Base-by-base conservation (phyloP, 2,888 invertebrate species). In the Pseudeuparius sepicola region DNA sequence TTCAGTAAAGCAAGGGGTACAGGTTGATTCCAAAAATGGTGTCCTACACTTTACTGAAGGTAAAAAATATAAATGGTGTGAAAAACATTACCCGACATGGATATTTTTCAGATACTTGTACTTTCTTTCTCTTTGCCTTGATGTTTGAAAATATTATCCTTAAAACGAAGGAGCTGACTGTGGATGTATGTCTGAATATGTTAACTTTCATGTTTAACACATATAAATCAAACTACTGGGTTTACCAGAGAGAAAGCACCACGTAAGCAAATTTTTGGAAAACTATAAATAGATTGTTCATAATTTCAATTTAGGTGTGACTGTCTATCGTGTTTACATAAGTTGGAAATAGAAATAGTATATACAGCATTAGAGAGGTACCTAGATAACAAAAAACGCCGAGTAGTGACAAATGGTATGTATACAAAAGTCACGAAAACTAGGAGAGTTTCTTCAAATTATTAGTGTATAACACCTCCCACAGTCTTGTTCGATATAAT, bases 271-370 rank as follows among this genome's bases (percentile, higher is more conserved):
- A n/a, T n/a, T n/a, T n/a, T n/a, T n/a, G n/a, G n/a, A n/a, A n/a
- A n/a, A n/a, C n/a, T n/a, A n/a, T n/a, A n/a, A n/a, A n/a, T n/a
- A n/a, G n/a, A n/a, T n/a, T n/a, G n/a, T n/a, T n/a, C n/a, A n/a
- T n/a, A n/a, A n/a, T 34, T 51, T 55, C n/a, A n/a, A n/a, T n/a
- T 42, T 41, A 56, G 57, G n/a, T 56, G 54, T 41, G 47, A 45
- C 9, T 56, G 57, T 45, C 37, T 56, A 26, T 37, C 48, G 4
- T 47, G 48, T 17, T 39, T 51, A 13, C 50, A 51, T 30, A 51
- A 49, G 38, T 31, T 51, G 20, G 42, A 37, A 41, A 44, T 52
- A 25, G 50, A 49, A 27, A 43, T 50, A 31, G 30, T 48, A n/a
- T 50, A 40, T 30, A 44, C 37, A 39, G 41, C 37, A 17, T 36